Evolutionary conservation across 2,797 vertebrate genomes (phyloP).

Genomic region (Okamejei kenojei): DNA sequence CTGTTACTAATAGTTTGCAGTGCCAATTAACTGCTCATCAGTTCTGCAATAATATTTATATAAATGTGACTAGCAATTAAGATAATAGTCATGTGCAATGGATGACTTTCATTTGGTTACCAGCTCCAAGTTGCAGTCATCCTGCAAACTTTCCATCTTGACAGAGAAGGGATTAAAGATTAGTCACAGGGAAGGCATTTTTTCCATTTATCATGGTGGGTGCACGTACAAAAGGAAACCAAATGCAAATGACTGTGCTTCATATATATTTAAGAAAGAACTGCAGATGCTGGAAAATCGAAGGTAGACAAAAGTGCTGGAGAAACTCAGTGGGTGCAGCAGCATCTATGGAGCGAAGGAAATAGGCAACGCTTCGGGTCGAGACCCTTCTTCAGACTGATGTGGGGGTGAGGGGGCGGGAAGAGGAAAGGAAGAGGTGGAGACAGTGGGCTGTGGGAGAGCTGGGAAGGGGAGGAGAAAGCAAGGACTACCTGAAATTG

Average conservation of each 20-base stretch:
- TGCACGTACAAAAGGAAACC: background rate
- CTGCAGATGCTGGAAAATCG: no score
- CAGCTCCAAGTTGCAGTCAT: background rate
- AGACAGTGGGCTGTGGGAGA: no score
- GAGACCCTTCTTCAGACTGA: no score
- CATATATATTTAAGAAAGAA: no score
- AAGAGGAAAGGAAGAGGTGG: no score
- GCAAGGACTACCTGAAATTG: no score
- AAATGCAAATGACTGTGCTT: background rate
- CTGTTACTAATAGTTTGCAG: background rate
- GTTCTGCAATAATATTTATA: conserved; percentile 20
- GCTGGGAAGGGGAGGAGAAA: no score
- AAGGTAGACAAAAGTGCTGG: no score
- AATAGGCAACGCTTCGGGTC: no score
- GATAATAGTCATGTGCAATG: background rate
- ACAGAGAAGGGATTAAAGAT: background rate
- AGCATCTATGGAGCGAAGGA: no score
- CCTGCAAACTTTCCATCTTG: background rate
- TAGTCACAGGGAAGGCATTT: background rate
- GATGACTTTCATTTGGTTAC: background rate
- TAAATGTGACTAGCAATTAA: conserved; percentile 7
- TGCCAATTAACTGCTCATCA: background rate
- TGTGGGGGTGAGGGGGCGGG: no score
- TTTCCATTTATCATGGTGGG: background rate
- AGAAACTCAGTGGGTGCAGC: no score